phyloP scores from a whole-genome alignment of 2,888 invertebrate genomes.

The Osmoderma eremita region DNA sequence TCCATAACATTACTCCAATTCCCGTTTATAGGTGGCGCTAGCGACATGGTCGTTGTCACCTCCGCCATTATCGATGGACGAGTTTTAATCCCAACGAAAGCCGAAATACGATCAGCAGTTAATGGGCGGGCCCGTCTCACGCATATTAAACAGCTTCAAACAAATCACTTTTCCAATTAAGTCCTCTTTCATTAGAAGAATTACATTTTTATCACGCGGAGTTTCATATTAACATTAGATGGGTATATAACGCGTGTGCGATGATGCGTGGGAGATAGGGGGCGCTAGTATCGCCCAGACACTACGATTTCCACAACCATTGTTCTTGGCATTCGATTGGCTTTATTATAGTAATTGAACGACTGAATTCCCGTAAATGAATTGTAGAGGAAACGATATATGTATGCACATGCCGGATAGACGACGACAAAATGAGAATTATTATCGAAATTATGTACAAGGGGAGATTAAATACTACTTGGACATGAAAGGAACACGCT shows the following conservation, averaged over 20 bases:
- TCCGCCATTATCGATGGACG: slow-evolving; percentile 7
- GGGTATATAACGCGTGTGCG: too few relatives aligned
- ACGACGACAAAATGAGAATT: too few relatives aligned
- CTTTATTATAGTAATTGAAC: slow-evolving; percentile 18
- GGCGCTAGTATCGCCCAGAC: neutral
- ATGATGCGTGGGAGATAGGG: too few relatives aligned
- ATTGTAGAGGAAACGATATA: slow-evolving; percentile 12
- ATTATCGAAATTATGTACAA: too few relatives aligned
- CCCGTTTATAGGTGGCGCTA: neutral
- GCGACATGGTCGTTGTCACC: neutral
- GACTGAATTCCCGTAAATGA: slow-evolving; percentile 11
- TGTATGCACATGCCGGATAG: too few relatives aligned
- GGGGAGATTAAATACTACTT: too few relatives aligned
- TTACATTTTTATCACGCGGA: slow-evolving; percentile 32
- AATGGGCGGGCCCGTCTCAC: slow-evolving; percentile 46
- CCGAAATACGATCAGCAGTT: slow-evolving; percentile 47
- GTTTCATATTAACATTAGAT: neutral
- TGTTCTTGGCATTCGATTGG: slow-evolving; percentile 13
- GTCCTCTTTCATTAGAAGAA: slow-evolving; percentile 41
- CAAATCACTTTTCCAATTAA: slow-evolving; percentile 48
- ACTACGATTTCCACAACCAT: slow-evolving; percentile 17
- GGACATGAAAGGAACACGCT: too few relatives aligned
- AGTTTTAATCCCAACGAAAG: slow-evolving; percentile 49
- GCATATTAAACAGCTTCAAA: slow-evolving; percentile 46
- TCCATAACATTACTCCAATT: too few relatives aligned